Base-by-base conservation (phyloP, 2,113 vertebrate species). In the Heliornis fulica region DNA sequence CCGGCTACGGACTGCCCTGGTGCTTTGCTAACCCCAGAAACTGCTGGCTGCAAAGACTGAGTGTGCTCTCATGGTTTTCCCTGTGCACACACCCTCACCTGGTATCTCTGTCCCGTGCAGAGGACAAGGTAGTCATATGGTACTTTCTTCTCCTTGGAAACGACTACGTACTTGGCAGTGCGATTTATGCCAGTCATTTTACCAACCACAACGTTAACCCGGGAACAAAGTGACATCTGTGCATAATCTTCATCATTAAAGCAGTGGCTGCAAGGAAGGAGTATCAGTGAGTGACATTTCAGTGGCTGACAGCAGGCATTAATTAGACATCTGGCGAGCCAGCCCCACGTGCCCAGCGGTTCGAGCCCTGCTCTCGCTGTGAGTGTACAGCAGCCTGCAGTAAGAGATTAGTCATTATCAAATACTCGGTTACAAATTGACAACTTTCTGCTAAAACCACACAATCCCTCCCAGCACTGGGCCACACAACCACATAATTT, bases 41-140 rank as follows among this genome's bases (percentile, higher is more conserved):
- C 11, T 15, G 2, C 1, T 11, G 11, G 8, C 36, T 20, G 31
- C 4, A 16, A 43, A 32, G 50, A 12, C 2, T 2, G 15, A 43
- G 10, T 18, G 10, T 2, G 10, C 18, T 19, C 4, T 13, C 34
- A 32, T 2, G 28, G n/a, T 83, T 3, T 11, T 19, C 32, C 38
- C 40, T 16, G 4, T 12, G 25, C 66, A 9, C 29, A 13, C 14
- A 23, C 4, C 34, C 95, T 98, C 77, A 99, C 99, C 98, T 99
- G 99, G 97, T 99, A 99, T 92, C 98, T 99, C 94, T 98, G 98
- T 19, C 99, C 99, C 0, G 97, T 99, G 51, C 99, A 99, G 83
- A 99, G 98, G 86, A 99, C 83, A 69, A 99, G 98, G 96, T 99
- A 97, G 92, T 99, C 99, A 1, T 99, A 99, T 0, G 97, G 97